These are phyloP conservation scores for Dicycla oo DNA, from an alignment of 2,888 invertebrate genomes.

Conservation along the genomic window DNA sequence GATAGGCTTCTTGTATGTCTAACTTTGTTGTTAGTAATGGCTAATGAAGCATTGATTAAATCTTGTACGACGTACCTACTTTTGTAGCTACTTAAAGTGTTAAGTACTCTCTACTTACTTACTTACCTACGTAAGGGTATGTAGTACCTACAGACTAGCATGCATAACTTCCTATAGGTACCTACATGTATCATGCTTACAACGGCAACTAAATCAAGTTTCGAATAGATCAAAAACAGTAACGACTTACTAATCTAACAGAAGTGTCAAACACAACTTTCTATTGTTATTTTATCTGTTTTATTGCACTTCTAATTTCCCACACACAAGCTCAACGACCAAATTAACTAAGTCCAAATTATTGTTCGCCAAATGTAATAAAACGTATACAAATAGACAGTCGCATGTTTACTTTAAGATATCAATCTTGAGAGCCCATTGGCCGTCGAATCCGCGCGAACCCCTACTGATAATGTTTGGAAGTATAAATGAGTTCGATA, in stretches of 20 bases:
- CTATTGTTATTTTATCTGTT: constrained; percentile 60
- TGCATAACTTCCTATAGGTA: too few species aligned
- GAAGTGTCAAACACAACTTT: constrained; percentile 59
- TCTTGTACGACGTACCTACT: background rate
- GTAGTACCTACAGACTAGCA: background rate
- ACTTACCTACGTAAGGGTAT: background rate
- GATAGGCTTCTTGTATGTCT: background rate
- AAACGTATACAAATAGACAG: constrained; percentile 67
- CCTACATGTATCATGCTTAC: background rate
- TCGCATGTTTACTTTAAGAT: constrained; percentile 69
- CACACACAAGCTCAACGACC: constrained; percentile 63
- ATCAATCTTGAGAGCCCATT: constrained; percentile 75
- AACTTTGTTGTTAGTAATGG: background rate
- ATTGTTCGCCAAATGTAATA: constrained; percentile 67
- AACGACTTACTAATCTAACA: constrained; percentile 12
- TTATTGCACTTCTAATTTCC: constrained; percentile 58
- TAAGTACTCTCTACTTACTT: too few species aligned
- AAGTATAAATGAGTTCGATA: constrained; percentile 86
- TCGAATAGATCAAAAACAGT: background rate
- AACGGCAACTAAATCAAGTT: background rate
- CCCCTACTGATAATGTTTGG: constrained; percentile 77
- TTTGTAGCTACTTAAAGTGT: background rate
- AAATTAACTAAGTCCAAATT: constrained; percentile 67
- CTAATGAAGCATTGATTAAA: background rate
- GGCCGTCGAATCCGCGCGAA: constrained; percentile 76